Evolutionary conservation across 2,113 vertebrate genomes (phyloP), one percentile per base, ranked within the genome.

Genomic region (Apteryx mantelli): DNA sequence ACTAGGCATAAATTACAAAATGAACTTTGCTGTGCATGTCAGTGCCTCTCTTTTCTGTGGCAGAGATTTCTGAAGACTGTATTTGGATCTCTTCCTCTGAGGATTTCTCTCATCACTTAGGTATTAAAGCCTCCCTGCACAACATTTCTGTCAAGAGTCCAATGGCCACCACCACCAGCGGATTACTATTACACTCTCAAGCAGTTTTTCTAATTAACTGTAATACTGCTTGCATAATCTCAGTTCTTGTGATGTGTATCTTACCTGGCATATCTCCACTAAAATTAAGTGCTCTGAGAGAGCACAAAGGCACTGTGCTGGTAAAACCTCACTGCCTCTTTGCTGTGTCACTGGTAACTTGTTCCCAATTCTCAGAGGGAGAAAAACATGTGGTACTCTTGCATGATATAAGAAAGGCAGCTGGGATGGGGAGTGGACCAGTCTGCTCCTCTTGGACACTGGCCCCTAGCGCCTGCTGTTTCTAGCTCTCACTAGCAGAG

Each of bases 261-360:
- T 32, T 11, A 38, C 8, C 1, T 50, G 53, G 19, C 30, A 60
- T 38, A 34, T 53, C 7, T 87, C 7, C 38, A 48, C 42, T 70
- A 77, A 82, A 74, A 50, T 70, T 8, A 34, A 65, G 30, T 50
- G 7, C 22, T 87, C 44, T 36, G 9, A 56, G 44, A 76, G 3
- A 90, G 3, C 0, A 0, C n/a, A 55, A 2, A 36, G 20, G 5
- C 32, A 38, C 0, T 2, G 16, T 19, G 15, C 42, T 48, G 21
- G 38, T 21, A 40, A 89, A 76, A 84, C 8, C 8, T 86, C 61
- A 40, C 48, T 28, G 22, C 8, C 26, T 79, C 10, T 86, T 19
- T 74, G 48, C 36, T 77, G 32, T 71, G 71, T 52, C 34, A 73
- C 25, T 46, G 55, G n/a, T n/a, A 75, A 66, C 28, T 42, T 61